These are phyloP conservation scores for Megalurothrips usitatus DNA, from an alignment of 2,888 invertebrate genomes.

Conservation along the genomic window DNA sequence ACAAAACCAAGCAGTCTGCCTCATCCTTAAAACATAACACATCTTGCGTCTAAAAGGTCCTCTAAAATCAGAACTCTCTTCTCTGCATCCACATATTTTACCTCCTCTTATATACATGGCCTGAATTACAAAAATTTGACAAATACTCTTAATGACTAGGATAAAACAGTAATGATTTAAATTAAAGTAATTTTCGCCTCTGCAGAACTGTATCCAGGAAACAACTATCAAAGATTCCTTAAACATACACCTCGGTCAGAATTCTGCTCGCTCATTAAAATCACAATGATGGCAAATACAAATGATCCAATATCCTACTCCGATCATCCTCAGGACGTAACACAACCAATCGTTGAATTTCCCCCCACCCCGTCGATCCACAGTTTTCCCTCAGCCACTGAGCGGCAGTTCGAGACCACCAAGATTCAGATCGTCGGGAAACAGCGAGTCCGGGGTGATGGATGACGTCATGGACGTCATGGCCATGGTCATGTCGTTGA, in stretches of 20 bases:
- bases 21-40: too few relatives aligned
- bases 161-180: background rate
- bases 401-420: constrained; percentile 51
- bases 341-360: background rate
- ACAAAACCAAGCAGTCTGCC: background rate
- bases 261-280: too few relatives aligned
- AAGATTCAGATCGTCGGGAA: constrained; percentile 52
- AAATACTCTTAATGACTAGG: constrained; percentile 21
- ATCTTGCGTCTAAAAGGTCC: too few relatives aligned
- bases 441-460: constrained; percentile 50
- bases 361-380: background rate
- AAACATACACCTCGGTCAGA: background rate
- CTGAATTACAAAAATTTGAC: background rate
- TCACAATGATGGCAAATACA: background rate
- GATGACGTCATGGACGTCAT: background rate
- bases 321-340: background rate
- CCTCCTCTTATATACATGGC: background rate
- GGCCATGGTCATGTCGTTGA: background rate
- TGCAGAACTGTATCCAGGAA: too few relatives aligned
- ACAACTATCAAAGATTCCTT: background rate
- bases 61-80: too few relatives aligned
- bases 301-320: background rate
- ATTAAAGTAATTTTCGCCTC: background rate
- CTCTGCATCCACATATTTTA: too few relatives aligned
- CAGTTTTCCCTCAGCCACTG: background rate